Conservation (phyloP, 1,140 invertebrate genomes). For the Danaus melanippus region DNA sequence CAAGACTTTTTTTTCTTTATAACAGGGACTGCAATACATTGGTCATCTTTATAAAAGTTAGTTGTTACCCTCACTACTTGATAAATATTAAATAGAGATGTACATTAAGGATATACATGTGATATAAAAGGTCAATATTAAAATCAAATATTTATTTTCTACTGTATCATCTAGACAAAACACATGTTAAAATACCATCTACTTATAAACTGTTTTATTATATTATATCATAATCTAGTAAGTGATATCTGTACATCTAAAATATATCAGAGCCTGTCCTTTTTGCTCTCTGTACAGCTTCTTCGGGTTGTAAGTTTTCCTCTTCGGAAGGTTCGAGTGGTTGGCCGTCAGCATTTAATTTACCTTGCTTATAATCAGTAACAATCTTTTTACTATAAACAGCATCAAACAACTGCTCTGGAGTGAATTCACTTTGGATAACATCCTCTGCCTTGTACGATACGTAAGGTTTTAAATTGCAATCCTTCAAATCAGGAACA, state of each 20-base stretch:
- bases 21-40: too few relatives aligned
- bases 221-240: slow-evolving; percentile 2
- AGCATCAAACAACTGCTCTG: slow-evolving; percentile 87
- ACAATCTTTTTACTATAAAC: slow-evolving; percentile 87
- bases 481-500: slow-evolving; percentile 89
- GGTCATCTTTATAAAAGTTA: too few relatives aligned
- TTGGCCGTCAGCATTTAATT: slow-evolving; percentile 79
- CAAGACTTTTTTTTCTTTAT: too few relatives aligned
- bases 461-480: slow-evolving; percentile 92
- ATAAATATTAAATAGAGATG: too few relatives aligned
- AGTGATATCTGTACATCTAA: slow-evolving; percentile 27
- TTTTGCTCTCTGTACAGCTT: slow-evolving; percentile 78
- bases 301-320: slow-evolving; percentile 80
- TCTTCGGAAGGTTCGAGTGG: slow-evolving; percentile 80
- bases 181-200: too few relatives aligned
- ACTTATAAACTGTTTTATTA: too few relatives aligned
- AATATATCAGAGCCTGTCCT: slow-evolving; percentile 88
- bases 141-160: too few relatives aligned
- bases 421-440: slow-evolving; percentile 84
- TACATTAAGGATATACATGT: too few relatives aligned
- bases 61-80: too few relatives aligned
- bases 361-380: slow-evolving; percentile 81
- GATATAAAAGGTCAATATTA: too few relatives aligned
- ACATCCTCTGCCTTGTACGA: slow-evolving; percentile 86
- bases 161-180: too few relatives aligned